Evolutionary conservation across 2,797 vertebrate genomes (phyloP).

Genomic region (Enteromius treurensis): DNA sequence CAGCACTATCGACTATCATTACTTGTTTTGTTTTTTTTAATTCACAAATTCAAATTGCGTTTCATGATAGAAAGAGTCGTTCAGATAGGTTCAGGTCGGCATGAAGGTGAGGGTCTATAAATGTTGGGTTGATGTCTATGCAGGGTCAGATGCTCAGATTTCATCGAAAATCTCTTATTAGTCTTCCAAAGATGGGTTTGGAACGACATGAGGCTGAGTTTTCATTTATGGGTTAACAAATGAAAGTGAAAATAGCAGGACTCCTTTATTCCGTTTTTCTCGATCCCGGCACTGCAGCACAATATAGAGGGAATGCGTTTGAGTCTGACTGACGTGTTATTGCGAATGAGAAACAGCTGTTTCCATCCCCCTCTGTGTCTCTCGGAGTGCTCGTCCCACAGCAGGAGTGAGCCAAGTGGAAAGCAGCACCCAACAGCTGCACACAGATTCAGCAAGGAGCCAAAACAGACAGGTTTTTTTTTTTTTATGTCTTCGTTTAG

Average conservation of each 20-base stretch:
- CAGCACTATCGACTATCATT: not conserved
- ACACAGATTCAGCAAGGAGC: conserved; percentile 19
- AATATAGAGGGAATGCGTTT: conserved; percentile 28
- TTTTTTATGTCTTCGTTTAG: conserved; percentile 41
- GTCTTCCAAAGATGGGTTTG: not conserved
- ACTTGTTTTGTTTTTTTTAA: no score
- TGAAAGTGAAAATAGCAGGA: not conserved
- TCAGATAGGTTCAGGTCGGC: not conserved
- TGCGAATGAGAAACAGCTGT: conserved; percentile 50
- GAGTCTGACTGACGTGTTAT: conserved; percentile 32
- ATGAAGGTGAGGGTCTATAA: not conserved
- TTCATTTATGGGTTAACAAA: not conserved
- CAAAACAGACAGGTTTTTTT: conserved; percentile 1
- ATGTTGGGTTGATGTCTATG: not conserved
- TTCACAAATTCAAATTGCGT: not conserved
- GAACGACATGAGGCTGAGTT: not conserved
- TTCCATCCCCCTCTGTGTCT: conserved; percentile 29
- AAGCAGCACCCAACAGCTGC: conserved; percentile 49
- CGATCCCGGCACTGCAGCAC: not conserved
- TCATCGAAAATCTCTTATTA: not conserved
- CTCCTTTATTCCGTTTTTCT: not conserved
- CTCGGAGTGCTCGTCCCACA: conserved; percentile 22
- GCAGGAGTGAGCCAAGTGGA: conserved; percentile 35
- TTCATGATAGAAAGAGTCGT: not conserved
- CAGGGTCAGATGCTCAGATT: not conserved